Percentiles rank a stretch among this genome's conserved stretches.
These are phyloP conservation scores for Tricholaema leucomelas DNA, from an alignment of 2,113 vertebrate genomes.

Conservation along the genomic window DNA sequence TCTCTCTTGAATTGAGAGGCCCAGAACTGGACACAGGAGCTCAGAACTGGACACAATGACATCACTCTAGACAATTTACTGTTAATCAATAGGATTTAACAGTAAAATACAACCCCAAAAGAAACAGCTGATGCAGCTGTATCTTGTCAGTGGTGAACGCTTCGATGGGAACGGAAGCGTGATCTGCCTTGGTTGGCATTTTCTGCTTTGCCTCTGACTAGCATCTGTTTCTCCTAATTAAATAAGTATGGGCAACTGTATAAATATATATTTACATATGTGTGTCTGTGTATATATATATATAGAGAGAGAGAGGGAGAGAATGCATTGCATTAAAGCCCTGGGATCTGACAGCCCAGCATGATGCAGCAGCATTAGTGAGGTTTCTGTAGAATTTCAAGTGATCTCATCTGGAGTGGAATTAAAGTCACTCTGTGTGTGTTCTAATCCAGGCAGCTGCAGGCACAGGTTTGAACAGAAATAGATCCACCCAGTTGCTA, in stretches of 20 bases:
- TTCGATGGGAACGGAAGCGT: not conserved
- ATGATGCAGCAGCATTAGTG: slow-evolving; percentile 46
- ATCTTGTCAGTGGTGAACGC: not conserved
- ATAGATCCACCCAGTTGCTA: not conserved
- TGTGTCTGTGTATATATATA: too few species aligned
- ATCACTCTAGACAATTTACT: slow-evolving; percentile 4
- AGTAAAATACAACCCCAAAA: not conserved
- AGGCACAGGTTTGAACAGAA: slow-evolving; percentile 29
- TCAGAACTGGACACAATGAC: too few species aligned
- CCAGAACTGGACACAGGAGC: too few species aligned
- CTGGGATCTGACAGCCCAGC: slow-evolving; percentile 39
- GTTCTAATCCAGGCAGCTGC: slow-evolving; percentile 32
- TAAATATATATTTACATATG: not conserved
- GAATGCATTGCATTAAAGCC: not conserved
- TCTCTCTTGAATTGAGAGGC: too few species aligned
- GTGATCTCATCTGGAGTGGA: slow-evolving; percentile 21
- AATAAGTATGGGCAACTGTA: not conserved
- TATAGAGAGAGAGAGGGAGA: too few species aligned
- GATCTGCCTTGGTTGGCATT: slow-evolving; percentile 43
- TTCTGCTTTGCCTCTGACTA: slow-evolving; percentile 42
- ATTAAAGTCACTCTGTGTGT: not conserved
- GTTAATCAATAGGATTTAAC: slow-evolving; percentile 46
- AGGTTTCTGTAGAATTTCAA: not conserved
- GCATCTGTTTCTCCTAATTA: slow-evolving; percentile 28
- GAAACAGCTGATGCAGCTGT: slow-evolving; percentile 48